Conservation (phyloP, 1,140 invertebrate genomes). For the Oscheius sp. region DNA sequence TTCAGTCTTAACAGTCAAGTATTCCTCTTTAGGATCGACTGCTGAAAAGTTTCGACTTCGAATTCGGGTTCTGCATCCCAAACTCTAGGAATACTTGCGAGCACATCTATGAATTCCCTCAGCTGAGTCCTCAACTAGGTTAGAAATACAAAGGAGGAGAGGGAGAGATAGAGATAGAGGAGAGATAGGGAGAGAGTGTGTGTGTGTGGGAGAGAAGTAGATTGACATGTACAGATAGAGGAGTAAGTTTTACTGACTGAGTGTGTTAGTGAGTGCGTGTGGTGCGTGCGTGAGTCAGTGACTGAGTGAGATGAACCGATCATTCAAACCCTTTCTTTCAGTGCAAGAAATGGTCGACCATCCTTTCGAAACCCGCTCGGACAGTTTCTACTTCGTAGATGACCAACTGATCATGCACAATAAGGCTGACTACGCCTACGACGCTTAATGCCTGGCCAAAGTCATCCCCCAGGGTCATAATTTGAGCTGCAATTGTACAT, state of each 20-base stretch:
- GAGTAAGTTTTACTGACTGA: no score
- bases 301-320: no score
- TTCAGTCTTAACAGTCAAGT: not conserved
- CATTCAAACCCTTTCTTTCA: slow-evolving; percentile 66
- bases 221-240: no score
- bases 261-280: no score
- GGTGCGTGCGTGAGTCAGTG: no score
- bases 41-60: slow-evolving; percentile 98
- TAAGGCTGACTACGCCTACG: slow-evolving; percentile 94
- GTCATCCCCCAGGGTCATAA: no score
- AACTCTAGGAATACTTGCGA: slow-evolving; percentile 95
- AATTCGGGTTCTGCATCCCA: slow-evolving; percentile 98
- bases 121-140: slow-evolving; percentile 80
- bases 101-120: slow-evolving; percentile 97
- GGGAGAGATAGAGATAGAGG: no score
- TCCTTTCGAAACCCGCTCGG: slow-evolving; percentile 93
- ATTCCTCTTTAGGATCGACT: slow-evolving; percentile 69
- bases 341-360: slow-evolving; percentile 91
- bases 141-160: no score
- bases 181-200: no score
- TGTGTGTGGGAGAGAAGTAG: no score
- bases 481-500: no score
- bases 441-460: no score
- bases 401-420: slow-evolving; percentile 96
- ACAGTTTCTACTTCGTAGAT: slow-evolving; percentile 98